Conservation (phyloP, 2,113 vertebrate genomes). For the Typhlomys cinereus region DNA sequence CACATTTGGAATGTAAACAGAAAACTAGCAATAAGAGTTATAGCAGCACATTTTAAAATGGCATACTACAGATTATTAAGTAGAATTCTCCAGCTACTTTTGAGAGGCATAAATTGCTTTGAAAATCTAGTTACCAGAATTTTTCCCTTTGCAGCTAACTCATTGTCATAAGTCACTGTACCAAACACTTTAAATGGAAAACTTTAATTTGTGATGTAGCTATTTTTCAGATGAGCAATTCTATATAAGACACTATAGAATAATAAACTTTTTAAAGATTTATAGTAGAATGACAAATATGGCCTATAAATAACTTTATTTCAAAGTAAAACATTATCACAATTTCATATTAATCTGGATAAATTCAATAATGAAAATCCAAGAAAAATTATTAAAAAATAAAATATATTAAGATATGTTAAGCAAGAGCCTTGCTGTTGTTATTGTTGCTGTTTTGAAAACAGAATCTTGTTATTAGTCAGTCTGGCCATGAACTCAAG, state of each 20-base stretch:
- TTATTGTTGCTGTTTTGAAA: not conserved
- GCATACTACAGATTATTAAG: not conserved
- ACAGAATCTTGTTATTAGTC: not conserved
- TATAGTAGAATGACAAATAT: not conserved
- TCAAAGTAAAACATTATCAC: not conserved
- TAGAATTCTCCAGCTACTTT: not conserved
- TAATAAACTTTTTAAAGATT: not conserved
- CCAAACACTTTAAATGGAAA: not conserved
- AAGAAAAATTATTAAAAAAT: constrained; percentile 11
- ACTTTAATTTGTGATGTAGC: not conserved
- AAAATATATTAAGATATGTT: not conserved
- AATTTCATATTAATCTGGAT: not conserved
- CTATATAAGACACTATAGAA: not conserved
- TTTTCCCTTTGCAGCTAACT: constrained; percentile 6
- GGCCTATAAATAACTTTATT: not conserved
- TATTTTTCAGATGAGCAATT: not conserved
- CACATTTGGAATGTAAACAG: not conserved
- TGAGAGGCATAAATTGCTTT: not conserved
- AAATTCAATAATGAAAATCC: not conserved
- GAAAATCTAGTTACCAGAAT: not conserved
- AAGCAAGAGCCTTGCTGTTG: not conserved
- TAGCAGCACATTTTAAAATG: constrained; percentile 8
- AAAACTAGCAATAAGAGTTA: not conserved
- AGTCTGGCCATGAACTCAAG: not conserved
- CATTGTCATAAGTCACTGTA: not conserved